These are phyloP conservation scores for Nephrotoma appendiculata DNA, from an alignment of 2,888 invertebrate genomes.

Conservation along the genomic window DNA sequence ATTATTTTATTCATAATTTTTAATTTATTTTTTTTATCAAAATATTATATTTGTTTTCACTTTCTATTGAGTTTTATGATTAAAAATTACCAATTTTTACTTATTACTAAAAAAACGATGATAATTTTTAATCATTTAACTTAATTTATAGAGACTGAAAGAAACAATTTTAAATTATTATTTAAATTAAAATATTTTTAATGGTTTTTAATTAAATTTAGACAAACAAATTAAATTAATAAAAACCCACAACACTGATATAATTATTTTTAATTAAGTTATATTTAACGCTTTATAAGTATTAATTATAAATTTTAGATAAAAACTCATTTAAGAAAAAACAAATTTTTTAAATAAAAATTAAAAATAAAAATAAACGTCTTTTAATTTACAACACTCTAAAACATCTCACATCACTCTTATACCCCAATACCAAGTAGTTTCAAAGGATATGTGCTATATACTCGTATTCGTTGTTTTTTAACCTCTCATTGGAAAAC, in stretches of 20 bases:
- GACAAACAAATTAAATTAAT: background rate
- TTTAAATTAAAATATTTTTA: background rate
- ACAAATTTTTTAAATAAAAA: background rate
- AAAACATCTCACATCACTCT: too few species aligned
- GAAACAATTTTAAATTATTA: background rate
- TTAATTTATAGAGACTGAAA: constrained; percentile 1
- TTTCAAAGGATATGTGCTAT: too few species aligned
- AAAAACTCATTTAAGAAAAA: background rate
- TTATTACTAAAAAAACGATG: background rate
- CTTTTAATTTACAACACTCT: too few species aligned
- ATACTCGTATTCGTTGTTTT: too few species aligned
- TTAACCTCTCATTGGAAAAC: too few species aligned
- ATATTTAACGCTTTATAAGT: background rate
- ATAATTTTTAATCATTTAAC: background rate
- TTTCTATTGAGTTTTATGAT: constrained; percentile 3
- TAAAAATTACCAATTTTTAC: background rate
- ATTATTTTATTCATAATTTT: background rate
- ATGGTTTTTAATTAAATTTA: background rate
- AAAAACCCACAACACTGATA: background rate
- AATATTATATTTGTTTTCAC: background rate
- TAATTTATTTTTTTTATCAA: background rate
- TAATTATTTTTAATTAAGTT: background rate
- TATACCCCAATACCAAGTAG: too few species aligned
- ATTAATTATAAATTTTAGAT: background rate
- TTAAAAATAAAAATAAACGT: background rate